These are phyloP conservation scores for Anabas testudineus DNA, from an alignment of 2,797 vertebrate genomes.

Conservation along the genomic window DNA sequence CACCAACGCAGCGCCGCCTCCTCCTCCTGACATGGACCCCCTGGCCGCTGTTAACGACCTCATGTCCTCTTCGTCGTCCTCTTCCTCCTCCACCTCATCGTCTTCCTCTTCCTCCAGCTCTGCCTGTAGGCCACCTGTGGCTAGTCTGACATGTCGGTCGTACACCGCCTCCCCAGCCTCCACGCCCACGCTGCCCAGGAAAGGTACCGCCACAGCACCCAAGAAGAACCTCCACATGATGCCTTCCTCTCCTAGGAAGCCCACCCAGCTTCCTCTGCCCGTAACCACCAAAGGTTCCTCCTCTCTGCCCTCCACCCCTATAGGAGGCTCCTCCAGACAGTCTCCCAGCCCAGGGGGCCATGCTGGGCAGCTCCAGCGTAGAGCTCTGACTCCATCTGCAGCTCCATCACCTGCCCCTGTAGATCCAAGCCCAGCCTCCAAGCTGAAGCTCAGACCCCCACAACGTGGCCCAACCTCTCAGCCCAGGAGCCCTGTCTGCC, in stretches of 20 bases:
- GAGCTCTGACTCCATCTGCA: slow-evolving; percentile 59
- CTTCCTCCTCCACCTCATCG: slow-evolving; percentile 58
- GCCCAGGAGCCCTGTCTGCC: slow-evolving; percentile 82
- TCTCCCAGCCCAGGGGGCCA: slow-evolving; percentile 32
- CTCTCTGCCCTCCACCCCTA: slow-evolving; percentile 59
- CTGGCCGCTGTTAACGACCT: slow-evolving; percentile 87
- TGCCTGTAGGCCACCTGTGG: slow-evolving; percentile 47
- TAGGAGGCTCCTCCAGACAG: slow-evolving; percentile 45
- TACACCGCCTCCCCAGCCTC: slow-evolving; percentile 70
- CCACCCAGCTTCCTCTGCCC: slow-evolving; percentile 73
- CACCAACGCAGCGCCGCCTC: slow-evolving; percentile 57
- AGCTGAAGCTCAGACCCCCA: slow-evolving; percentile 65
- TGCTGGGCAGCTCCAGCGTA: slow-evolving; percentile 17
- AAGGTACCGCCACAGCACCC: slow-evolving; percentile 82
- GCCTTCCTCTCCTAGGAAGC: slow-evolving; percentile 64
- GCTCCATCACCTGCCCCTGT: slow-evolving; percentile 10
- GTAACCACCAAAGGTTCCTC: slow-evolving; percentile 60
- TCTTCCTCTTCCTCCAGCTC: slow-evolving; percentile 59
- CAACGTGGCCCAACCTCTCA: slow-evolving; percentile 56
- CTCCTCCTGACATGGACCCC: slow-evolving; percentile 92
- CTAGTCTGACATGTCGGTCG: slow-evolving; percentile 64
- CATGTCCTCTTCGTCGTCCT: slow-evolving; percentile 65
- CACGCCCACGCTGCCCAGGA: slow-evolving; percentile 80
- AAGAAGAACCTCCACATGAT: slow-evolving; percentile 84
- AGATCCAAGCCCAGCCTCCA: slow-evolving; percentile 39